Conservation (phyloP, 2,113 vertebrate species). For the Gopherus evgoodei region DNA sequence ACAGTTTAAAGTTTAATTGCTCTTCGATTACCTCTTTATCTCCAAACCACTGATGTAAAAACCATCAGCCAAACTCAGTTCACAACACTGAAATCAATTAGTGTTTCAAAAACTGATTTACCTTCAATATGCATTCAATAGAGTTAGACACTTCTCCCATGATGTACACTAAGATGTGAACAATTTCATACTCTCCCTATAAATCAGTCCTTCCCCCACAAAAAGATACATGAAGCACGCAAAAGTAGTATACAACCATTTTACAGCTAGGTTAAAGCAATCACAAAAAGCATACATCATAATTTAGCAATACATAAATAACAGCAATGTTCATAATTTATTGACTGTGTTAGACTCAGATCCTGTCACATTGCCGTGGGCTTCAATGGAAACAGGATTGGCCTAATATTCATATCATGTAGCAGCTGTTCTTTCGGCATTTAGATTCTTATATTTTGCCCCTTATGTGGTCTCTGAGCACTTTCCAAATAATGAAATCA, state of each 20-base stretch:
- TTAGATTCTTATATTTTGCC: rapidly evolving
- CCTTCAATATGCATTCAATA: background rate
- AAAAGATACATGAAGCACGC: background rate
- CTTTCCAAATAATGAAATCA: rapidly evolving
- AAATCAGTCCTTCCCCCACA: background rate
- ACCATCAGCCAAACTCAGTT: background rate
- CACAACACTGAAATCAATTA: background rate
- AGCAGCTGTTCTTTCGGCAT: rapidly evolving
- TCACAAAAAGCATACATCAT: rapidly evolving
- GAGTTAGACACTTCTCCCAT: background rate
- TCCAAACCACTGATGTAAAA: background rate
- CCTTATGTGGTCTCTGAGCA: background rate
- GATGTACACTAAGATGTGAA: background rate
- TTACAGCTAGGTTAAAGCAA: background rate
- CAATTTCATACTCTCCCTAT: rapidly evolving
- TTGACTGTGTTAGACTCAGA: background rate
- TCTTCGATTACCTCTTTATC: background rate
- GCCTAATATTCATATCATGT: rapidly evolving
- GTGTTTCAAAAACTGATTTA: background rate
- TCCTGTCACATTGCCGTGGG: background rate
- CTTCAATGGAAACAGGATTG: rapidly evolving
- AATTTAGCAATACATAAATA: background rate
- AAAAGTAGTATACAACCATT: background rate
- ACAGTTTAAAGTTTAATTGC: rapidly evolving
- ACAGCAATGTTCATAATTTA: rapidly evolving